Percentiles rank a stretch among this genome's conserved stretches.
Conservation (phyloP, 2,797 vertebrate species). For the Manis pentadactyla region DNA sequence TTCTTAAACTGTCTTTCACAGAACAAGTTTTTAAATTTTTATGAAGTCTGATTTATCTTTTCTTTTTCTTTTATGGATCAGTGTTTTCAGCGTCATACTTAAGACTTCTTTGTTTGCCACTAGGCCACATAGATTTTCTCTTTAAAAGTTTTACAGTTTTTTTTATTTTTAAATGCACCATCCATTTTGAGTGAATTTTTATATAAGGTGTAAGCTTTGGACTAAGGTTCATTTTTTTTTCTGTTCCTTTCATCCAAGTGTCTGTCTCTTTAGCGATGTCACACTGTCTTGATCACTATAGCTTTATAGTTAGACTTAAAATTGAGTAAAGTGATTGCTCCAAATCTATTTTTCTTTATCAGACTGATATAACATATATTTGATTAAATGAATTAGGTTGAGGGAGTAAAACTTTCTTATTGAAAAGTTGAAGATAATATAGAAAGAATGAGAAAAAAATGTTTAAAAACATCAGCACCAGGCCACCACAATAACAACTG, state of each 20-base stretch:
- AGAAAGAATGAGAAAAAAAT: not conserved
- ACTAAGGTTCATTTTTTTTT: not conserved
- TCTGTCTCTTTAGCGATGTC: not conserved
- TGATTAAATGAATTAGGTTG: not conserved
- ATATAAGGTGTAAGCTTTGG: not conserved
- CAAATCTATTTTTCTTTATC: not conserved
- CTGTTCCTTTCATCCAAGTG: not conserved
- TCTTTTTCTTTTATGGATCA: not conserved
- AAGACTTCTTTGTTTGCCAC: not conserved
- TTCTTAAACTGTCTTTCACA: not conserved
- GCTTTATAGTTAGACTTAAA: not conserved
- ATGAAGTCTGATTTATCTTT: not conserved
- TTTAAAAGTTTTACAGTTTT: not conserved
- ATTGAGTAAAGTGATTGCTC: not conserved
- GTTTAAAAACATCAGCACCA: not conserved
- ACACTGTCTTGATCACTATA: not conserved
- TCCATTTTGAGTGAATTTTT: not conserved
- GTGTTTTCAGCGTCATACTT: not conserved
- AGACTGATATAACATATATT: not conserved
- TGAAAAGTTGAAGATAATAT: slow-evolving; percentile 1
- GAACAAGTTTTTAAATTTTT: not conserved
- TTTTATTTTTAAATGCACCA: not conserved
- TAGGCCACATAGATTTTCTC: not conserved
- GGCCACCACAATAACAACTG: not conserved
- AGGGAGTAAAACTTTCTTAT: not conserved